A percentile compares a stretch with the other conserved stretches of the same genome.
Conservation (phyloP, 2,113 vertebrate species). For the Oceanodroma tethys region DNA sequence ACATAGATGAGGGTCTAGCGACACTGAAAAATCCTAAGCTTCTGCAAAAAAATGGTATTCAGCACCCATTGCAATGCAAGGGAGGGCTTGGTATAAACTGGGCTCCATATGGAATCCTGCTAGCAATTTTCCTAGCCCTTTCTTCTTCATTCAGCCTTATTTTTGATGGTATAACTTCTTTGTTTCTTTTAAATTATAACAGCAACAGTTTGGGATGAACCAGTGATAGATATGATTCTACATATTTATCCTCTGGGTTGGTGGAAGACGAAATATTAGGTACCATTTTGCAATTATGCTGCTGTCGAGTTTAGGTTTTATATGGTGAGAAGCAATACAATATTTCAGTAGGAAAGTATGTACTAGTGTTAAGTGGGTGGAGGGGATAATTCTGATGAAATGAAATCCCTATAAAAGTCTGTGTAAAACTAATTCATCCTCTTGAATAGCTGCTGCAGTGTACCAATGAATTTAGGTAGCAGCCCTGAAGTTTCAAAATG, state of each 20-base stretch:
- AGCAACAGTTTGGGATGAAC: neutral
- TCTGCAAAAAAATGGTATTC: neutral
- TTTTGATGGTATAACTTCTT: neutral
- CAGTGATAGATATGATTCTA: neutral
- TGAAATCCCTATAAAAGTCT: neutral
- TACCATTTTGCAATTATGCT: neutral
- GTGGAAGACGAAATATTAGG: neutral
- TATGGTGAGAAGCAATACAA: neutral
- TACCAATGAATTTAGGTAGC: neutral
- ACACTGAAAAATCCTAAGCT: neutral
- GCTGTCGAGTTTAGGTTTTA: neutral
- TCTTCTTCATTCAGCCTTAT: neutral
- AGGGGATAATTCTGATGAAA: neutral
- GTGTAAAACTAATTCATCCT: neutral
- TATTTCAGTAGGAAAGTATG: neutral
- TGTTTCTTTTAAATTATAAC: neutral
- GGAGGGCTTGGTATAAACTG: neutral
- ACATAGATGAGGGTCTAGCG: neutral
- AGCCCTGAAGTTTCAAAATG: constrained; percentile 8
- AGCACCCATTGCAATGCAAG: neutral
- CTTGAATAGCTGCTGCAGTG: neutral
- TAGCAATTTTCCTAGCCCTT: neutral
- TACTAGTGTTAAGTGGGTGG: neutral
- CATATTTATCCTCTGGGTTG: neutral
- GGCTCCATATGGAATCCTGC: neutral